Conservation (phyloP, 2,797 vertebrate genomes). For the Tadarida brasiliensis region DNA sequence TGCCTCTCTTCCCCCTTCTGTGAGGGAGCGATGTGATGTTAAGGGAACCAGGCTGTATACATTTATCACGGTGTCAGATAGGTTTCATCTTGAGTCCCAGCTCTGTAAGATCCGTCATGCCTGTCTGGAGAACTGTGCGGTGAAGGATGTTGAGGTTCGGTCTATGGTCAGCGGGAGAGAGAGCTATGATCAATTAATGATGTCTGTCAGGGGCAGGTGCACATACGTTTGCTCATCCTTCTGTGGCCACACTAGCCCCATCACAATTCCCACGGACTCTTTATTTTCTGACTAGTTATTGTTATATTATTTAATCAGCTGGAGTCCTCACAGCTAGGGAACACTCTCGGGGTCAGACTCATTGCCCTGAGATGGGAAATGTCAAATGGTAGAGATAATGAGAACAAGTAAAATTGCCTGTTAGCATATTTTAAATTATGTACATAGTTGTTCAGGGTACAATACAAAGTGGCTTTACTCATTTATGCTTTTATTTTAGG, state of each 20-base stretch:
- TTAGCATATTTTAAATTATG: conserved; percentile 15
- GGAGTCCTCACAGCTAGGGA: conserved; percentile 1
- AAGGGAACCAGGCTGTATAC: neutral
- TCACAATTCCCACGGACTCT: neutral
- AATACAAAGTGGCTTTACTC: neutral
- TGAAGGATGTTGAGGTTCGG: neutral
- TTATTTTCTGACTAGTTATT: conserved; percentile 21
- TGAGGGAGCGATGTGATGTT: neutral
- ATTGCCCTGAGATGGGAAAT: neutral
- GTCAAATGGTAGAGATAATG: neutral
- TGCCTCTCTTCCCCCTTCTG: rapidly evolving
- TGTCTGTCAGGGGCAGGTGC: neutral
- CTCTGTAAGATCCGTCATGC: neutral
- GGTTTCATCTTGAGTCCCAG: neutral
- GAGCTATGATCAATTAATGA: neutral
- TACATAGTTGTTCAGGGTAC: neutral
- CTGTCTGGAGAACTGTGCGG: neutral
- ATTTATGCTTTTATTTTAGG: neutral
- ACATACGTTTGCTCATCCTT: neutral
- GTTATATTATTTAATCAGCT: neutral
- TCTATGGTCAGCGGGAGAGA: neutral
- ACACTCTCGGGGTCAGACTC: neutral
- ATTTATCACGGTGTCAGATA: neutral
- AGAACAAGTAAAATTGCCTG: neutral
- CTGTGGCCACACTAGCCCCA: neutral